A percentile compares a stretch with the other conserved stretches of the same genome.
Evolutionary conservation across 2,888 invertebrate species (phyloP).

Genomic region (Monopis laevigella): DNA sequence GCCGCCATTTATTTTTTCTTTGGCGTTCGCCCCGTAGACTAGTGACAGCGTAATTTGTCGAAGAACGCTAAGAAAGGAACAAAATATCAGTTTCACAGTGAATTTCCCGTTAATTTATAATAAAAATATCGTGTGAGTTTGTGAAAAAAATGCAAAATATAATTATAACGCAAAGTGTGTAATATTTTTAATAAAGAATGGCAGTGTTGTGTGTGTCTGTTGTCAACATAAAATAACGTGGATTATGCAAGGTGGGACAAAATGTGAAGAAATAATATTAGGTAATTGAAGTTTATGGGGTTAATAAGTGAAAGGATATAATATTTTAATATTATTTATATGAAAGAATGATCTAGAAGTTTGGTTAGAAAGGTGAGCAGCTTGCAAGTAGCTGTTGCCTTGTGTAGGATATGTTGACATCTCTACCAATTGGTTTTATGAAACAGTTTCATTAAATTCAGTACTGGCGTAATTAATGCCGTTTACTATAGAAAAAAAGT

Average conservation of each 20-base stretch:
- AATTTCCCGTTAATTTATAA: slow-evolving; percentile 6
- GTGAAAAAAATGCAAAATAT: neutral
- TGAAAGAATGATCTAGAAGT: too few relatives aligned
- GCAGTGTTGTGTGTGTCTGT: slow-evolving; percentile 33
- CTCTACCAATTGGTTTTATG: too few relatives aligned
- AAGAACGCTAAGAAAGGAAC: neutral
- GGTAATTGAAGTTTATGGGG: too few relatives aligned
- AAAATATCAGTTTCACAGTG: slow-evolving; percentile 1
- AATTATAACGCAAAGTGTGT: neutral
- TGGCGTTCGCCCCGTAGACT: slow-evolving; percentile 39
- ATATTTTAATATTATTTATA: too few relatives aligned
- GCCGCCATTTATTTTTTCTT: slow-evolving; percentile 60
- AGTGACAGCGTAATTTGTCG: slow-evolving; percentile 51
- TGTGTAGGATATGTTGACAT: too few relatives aligned
- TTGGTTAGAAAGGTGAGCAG: too few relatives aligned
- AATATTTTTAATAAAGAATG: slow-evolving; percentile 4
- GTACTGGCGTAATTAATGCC: too few relatives aligned
- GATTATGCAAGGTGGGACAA: slow-evolving; percentile 61
- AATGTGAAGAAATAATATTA: slow-evolving; percentile 37
- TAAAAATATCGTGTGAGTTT: slow-evolving; percentile 5
- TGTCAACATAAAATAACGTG: slow-evolving; percentile 60
- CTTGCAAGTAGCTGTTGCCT: too few relatives aligned
- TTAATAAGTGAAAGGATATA: too few relatives aligned
- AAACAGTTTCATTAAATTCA: too few relatives aligned
- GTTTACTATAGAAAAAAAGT: too few relatives aligned